phyloP scores from a whole-genome alignment of 2,888 invertebrate species.

The Hesperia comma region DNA sequence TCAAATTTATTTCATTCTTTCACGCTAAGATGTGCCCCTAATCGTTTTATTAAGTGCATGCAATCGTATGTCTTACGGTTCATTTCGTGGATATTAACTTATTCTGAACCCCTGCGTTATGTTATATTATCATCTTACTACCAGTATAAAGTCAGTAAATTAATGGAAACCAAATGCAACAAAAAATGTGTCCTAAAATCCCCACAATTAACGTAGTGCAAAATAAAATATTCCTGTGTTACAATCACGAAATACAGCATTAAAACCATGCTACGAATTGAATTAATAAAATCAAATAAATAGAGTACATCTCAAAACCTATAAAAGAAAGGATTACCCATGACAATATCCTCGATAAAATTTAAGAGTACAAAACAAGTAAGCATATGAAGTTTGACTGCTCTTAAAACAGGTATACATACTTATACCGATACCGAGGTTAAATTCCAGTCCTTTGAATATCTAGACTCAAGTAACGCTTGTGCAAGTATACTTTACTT shows the following conservation, averaged over 20 bases:
- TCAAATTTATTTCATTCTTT: conserved; percentile 26
- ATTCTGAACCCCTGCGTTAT: background rate
- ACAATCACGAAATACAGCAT: too few species aligned
- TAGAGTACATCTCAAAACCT: background rate
- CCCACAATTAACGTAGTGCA: too few species aligned
- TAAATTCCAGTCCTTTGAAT: conserved; percentile 33
- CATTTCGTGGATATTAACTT: conserved; percentile 1
- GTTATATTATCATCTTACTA: too few species aligned
- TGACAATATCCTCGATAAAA: background rate
- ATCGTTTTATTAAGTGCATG: conserved; percentile 27
- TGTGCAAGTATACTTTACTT: conserved; percentile 14
- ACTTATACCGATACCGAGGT: conserved; percentile 25
- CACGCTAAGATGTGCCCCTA: conserved; percentile 28
- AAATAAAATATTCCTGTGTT: too few species aligned
- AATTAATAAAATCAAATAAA: background rate
- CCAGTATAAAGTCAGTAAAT: too few species aligned
- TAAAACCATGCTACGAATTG: background rate
- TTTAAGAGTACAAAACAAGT: conserved; percentile 8
- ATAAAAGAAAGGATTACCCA: background rate
- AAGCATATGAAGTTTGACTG: conserved; percentile 17
- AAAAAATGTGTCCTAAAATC: too few species aligned
- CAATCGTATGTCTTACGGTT: conserved; percentile 21
- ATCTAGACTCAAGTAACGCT: conserved; percentile 24
- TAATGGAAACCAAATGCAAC: too few species aligned
- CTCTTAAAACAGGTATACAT: conserved; percentile 38